Percentiles rank a stretch among this genome's conserved stretches.
Conservation (phyloP, 2,888 invertebrate species). For the Margaritifera margaritifera region DNA sequence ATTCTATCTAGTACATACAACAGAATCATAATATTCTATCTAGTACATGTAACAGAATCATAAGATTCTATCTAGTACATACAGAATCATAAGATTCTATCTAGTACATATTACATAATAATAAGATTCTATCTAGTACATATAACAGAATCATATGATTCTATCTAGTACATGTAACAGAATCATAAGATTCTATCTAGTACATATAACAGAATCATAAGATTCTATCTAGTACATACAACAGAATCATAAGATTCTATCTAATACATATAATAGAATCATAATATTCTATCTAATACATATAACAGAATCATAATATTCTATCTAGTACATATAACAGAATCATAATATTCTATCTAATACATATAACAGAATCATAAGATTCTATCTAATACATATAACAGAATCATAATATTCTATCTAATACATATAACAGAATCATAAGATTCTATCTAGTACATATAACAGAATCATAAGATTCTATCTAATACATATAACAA, state of each 20-base stretch:
- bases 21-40: neutral
- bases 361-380: too few species aligned
- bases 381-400: neutral
- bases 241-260: neutral
- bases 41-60: too few species aligned
- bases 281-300: conserved; percentile 41
- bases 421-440: too few species aligned
- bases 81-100: neutral
- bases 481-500: too few species aligned
- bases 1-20: neutral
- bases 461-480: neutral
- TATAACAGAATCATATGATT: neutral
- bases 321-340: neutral
- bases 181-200: conserved; percentile 48
- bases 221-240: neutral
- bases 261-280: too few species aligned
- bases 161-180: too few species aligned
- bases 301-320: conserved; percentile 39
- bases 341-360: too few species aligned
- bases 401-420: neutral
- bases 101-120: too few species aligned
- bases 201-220: conserved; percentile 37
- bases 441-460: conserved; percentile 40
- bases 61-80: conserved; percentile 40
- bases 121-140: conserved; percentile 41